Evolutionary conservation across 2,113 vertebrate species (phyloP).

Genomic region (Galbula dea): DNA sequence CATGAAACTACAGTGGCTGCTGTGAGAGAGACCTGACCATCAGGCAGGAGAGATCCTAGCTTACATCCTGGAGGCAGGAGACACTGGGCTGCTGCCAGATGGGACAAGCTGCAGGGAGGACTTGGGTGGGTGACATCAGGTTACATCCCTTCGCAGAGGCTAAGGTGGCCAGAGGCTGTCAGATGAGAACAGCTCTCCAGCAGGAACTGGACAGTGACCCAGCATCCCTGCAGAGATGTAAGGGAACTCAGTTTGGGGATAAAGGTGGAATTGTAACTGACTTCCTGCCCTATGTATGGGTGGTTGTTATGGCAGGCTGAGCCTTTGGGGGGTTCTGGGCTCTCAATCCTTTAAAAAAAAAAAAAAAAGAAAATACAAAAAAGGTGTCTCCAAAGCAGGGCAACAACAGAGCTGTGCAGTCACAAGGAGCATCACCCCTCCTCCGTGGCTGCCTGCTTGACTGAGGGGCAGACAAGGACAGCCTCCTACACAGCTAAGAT

Average conservation of each 20-base stretch:
- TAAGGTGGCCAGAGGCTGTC: not conserved
- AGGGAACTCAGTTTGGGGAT: not conserved
- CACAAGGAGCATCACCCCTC: not conserved
- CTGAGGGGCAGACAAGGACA: accelerated
- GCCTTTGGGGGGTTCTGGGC: not conserved
- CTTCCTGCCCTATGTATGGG: accelerated
- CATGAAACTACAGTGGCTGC: accelerated
- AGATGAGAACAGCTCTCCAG: not conserved
- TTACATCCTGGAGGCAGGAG: not conserved
- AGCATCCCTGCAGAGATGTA: not conserved
- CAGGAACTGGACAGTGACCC: not conserved
- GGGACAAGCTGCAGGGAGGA: not conserved
- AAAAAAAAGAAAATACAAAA: too few species aligned
- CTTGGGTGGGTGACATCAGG: accelerated
- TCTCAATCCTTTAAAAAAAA: not conserved
- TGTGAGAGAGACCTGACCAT: not conserved
- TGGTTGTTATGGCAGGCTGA: not conserved
- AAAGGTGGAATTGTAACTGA: not conserved
- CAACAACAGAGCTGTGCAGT: too few species aligned
- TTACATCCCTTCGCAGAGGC: not conserved
- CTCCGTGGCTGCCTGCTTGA: accelerated
- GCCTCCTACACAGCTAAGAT: not conserved
- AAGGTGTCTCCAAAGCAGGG: not conserved
- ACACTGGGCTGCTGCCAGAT: not conserved
- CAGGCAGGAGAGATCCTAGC: not conserved